A percentile compares a stretch with the other conserved stretches of the same genome.
phyloP scores from a whole-genome alignment of 2,888 invertebrate species.

The Pristionchus entomophagus region DNA sequence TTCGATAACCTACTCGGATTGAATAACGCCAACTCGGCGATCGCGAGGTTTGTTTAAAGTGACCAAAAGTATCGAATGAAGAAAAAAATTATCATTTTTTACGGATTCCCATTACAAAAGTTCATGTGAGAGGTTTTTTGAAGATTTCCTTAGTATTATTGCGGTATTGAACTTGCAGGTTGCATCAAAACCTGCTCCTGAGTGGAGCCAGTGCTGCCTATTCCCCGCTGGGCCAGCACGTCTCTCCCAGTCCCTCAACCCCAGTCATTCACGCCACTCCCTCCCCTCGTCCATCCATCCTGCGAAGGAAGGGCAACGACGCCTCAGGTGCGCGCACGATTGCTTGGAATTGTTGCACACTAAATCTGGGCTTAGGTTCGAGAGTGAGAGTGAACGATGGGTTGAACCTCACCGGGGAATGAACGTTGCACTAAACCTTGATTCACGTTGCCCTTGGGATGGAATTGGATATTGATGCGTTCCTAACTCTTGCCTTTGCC shows the following conservation, averaged over 20 bases:
- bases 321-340: constrained; percentile 30
- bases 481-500: background rate
- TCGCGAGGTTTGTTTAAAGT: background rate
- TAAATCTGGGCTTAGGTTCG: background rate
- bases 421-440: constrained; percentile 18
- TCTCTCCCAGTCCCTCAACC: constrained; percentile 21
- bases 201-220: background rate
- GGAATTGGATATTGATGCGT: background rate
- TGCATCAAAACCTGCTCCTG: background rate
- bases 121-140: too few species aligned
- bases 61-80: too few species aligned
- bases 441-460: background rate
- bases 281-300: constrained; percentile 45
- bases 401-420: background rate
- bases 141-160: too few species aligned
- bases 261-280: constrained; percentile 43
- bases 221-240: background rate
- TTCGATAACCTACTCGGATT: background rate
- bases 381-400: background rate
- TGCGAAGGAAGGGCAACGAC: constrained; percentile 5
- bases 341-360: background rate
- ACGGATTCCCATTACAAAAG: too few species aligned
- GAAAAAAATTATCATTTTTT: too few species aligned
- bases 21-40: background rate
- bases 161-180: too few species aligned